Evolutionary conservation across 2,888 invertebrate species (phyloP).

Genomic region (Digitonthophagus gazella): DNA sequence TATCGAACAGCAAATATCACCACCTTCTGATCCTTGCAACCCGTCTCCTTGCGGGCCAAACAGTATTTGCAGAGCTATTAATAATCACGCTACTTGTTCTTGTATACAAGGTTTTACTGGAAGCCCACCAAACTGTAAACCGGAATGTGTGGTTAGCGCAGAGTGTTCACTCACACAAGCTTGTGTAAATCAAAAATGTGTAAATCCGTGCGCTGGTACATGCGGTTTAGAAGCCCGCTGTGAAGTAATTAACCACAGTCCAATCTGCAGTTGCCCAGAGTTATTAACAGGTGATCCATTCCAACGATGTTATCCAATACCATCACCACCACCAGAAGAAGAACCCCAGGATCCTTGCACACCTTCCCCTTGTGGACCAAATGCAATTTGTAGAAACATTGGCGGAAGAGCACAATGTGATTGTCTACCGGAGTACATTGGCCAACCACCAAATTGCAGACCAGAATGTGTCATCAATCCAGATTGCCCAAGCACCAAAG

Average conservation of each 20-base stretch:
- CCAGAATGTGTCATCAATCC: constrained; percentile 82
- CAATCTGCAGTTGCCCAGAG: constrained; percentile 56
- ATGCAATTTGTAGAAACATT: constrained; percentile 67
- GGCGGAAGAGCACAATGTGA: constrained; percentile 71
- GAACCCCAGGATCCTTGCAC: constrained; percentile 62
- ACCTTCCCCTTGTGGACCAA: constrained; percentile 81
- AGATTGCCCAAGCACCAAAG: constrained; percentile 73
- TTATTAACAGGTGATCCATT: constrained; percentile 76
- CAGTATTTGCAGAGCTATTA: constrained; percentile 55
- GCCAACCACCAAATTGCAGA: constrained; percentile 77
- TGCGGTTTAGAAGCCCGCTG: constrained; percentile 57
- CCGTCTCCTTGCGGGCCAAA: constrained; percentile 58
- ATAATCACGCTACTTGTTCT: constrained; percentile 55
- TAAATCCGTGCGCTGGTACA: constrained; percentile 58
- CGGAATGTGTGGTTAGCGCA: constrained; percentile 55
- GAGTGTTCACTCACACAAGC: constrained; percentile 56
- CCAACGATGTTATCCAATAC: constrained; percentile 66
- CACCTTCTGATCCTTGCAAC: constrained; percentile 49
- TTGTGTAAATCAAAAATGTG: constrained; percentile 57
- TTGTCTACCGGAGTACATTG: constrained; percentile 74
- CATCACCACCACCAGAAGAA: constrained; percentile 46
- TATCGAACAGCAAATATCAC: constrained; percentile 38
- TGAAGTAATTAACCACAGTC: constrained; percentile 56
- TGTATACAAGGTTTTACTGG: constrained; percentile 56
- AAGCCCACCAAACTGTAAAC: constrained; percentile 57